phyloP scores from a whole-genome alignment of 2,888 invertebrate genomes.

The Nomada ferruginata region DNA sequence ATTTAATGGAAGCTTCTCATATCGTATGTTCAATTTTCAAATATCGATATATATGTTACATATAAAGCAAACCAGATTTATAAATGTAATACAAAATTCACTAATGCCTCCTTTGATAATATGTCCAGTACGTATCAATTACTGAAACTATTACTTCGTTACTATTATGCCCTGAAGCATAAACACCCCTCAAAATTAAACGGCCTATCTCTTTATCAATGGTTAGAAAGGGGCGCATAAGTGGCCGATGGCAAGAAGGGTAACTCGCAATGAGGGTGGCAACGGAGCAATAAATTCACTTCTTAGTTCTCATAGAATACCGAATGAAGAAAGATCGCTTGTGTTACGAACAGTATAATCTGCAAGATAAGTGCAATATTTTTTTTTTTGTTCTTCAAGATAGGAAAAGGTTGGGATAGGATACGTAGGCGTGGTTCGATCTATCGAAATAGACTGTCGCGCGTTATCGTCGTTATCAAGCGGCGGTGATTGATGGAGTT shows the following conservation, averaged over 20 bases:
- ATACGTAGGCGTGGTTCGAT: constrained; percentile 73
- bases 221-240: neutral
- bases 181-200: neutral
- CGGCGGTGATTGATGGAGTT: constrained; percentile 80
- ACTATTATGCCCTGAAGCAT: neutral
- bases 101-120: no score
- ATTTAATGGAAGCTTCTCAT: no score
- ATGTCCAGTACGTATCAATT: neutral
- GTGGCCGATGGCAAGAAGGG: neutral
- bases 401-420: constrained; percentile 55
- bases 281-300: constrained; percentile 52
- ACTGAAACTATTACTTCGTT: neutral
- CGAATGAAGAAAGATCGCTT: constrained; percentile 47
- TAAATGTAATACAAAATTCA: no score
- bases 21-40: no score
- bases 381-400: constrained; percentile 63
- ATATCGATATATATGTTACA: no score
- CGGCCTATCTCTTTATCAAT: constrained; percentile 15
- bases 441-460: constrained; percentile 72
- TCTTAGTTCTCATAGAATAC: constrained; percentile 16
- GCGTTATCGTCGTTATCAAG: constrained; percentile 74
- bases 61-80: no score
- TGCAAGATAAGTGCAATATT: constrained; percentile 58
- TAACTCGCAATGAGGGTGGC: constrained; percentile 8
- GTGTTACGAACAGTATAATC: constrained; percentile 26